A percentile compares a stretch with the other conserved stretches of the same genome.
Conservation (phyloP, 1,140 invertebrate genomes). For the Globodera ellingtonae region DNA sequence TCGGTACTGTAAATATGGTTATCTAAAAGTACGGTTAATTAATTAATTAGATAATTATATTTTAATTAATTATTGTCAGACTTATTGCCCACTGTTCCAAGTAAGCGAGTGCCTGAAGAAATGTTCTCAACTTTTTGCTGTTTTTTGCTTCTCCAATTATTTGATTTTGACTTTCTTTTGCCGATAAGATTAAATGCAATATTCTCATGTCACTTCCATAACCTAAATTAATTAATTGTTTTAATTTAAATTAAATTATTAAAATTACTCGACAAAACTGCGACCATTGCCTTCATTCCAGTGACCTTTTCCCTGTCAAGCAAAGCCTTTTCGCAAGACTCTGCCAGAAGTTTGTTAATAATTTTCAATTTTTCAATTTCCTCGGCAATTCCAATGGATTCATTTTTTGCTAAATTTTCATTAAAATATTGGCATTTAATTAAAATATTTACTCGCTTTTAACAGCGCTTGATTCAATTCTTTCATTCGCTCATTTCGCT, state of each 20-base stretch:
- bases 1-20: background rate
- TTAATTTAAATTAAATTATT: background rate
- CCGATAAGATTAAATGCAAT: background rate
- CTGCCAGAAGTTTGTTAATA: background rate
- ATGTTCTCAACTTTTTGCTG: background rate
- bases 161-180: background rate
- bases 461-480: background rate
- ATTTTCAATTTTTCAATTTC: background rate
- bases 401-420: background rate
- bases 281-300: background rate
- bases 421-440: background rate
- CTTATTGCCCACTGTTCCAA: background rate
- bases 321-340: background rate
- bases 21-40: background rate
- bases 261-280: background rate
- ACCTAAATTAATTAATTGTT: background rate
- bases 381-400: background rate
- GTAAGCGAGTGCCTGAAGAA: background rate
- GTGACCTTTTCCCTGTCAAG: background rate
- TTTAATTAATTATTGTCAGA: background rate
- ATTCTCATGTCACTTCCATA: background rate
- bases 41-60: background rate
- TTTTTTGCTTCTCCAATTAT: background rate
- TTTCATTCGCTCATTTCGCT: background rate
- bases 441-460: background rate